A percentile compares a stretch with the other conserved stretches of the same genome.
Evolutionary conservation across 1,140 invertebrate genomes (phyloP).

Genomic region (Pseudomyrmex pallidus): DNA sequence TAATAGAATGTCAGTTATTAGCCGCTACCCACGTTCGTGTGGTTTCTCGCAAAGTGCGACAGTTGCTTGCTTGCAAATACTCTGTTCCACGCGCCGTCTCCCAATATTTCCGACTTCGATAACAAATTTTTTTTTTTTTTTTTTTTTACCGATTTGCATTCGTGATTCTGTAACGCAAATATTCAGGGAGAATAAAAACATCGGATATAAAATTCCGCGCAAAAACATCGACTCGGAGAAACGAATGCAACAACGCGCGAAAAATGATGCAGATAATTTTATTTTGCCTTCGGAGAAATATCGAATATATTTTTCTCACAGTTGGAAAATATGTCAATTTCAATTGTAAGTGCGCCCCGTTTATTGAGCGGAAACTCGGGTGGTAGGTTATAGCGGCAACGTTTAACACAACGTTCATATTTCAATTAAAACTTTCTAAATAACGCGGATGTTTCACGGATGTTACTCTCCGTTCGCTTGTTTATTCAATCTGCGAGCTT

Average conservation of each 20-base stretch:
- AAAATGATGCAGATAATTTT: too few relatives aligned
- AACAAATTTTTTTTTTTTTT: too few relatives aligned
- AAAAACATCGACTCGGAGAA: too few relatives aligned
- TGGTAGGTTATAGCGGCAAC: too few relatives aligned
- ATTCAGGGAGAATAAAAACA: too few relatives aligned
- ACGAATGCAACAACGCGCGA: too few relatives aligned
- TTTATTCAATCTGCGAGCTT: background rate
- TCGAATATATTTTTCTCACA: background rate
- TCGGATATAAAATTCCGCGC: too few relatives aligned
- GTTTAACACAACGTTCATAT: background rate
- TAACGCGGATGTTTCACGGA: background rate
- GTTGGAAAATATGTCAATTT: background rate
- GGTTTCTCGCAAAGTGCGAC: conserved; percentile 29
- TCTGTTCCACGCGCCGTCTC: background rate
- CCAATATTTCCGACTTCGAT: background rate
- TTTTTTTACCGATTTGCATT: too few relatives aligned
- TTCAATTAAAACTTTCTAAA: conserved; percentile 29
- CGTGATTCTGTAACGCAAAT: too few relatives aligned
- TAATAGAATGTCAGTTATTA: conserved; percentile 73
- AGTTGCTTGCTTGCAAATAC: background rate
- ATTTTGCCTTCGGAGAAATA: too few relatives aligned
- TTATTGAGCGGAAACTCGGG: too few relatives aligned
- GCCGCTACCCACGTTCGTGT: conserved; percentile 54
- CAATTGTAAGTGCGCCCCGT: background rate
- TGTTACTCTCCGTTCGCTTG: background rate